A percentile compares a stretch with the other conserved stretches of the same genome.
phyloP scores from a whole-genome alignment of 2,113 vertebrate species.

The Bos javanicus region DNA sequence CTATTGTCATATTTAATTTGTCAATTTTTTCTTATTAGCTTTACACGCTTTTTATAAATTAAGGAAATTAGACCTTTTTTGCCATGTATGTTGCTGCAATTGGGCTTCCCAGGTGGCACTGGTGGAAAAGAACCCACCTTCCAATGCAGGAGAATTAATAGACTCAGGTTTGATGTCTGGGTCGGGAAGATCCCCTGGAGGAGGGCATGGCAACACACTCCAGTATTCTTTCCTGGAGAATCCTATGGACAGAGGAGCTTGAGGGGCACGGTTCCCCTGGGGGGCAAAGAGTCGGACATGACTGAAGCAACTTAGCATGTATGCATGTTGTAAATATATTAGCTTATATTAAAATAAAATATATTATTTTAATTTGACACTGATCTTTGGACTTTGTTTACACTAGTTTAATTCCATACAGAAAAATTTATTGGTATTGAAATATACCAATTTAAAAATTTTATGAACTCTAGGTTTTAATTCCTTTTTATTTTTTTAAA shows the following conservation, averaged over 20 bases:
- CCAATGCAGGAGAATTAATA: not conserved
- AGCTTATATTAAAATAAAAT: not conserved
- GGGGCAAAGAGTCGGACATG: not conserved
- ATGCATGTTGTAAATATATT: not conserved
- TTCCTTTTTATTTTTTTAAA: not conserved
- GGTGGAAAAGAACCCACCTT: not conserved
- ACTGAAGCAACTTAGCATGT: not conserved
- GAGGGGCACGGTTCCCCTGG: not conserved
- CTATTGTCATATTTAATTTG: not conserved
- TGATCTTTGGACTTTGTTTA: not conserved
- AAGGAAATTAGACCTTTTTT: not conserved
- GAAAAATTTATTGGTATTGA: not conserved
- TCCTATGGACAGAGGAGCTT: not conserved
- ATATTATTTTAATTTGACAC: not conserved
- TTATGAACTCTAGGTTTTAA: not conserved
- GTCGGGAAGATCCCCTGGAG: not conserved
- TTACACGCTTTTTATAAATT: not conserved
- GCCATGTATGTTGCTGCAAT: not conserved
- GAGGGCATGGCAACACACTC: not conserved
- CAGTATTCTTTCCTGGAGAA: not conserved
- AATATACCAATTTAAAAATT: not conserved
- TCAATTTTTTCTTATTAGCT: not conserved
- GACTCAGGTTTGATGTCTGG: fast-evolving
- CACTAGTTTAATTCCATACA: not conserved
- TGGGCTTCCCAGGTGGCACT: not conserved